Evolutionary conservation across 2,888 invertebrate species (phyloP).

Genomic region (Merodon equestris): DNA sequence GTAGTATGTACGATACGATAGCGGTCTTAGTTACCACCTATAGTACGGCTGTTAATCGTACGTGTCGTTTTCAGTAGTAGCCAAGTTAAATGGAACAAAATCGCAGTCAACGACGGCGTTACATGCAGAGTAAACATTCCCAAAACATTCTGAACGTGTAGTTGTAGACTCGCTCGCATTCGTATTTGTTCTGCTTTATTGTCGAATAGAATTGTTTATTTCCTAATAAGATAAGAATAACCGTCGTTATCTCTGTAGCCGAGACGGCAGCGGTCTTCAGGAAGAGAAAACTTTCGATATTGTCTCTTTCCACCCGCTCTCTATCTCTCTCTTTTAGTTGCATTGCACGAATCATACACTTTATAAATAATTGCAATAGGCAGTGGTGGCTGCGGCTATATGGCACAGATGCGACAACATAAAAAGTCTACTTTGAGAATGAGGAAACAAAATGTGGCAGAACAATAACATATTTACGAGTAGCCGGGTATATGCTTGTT

Average conservation of each 20-base stretch:
- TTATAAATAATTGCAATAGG: too few relatives aligned
- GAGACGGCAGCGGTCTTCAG: slow-evolving; percentile 46
- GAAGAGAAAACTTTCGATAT: slow-evolving; percentile 67
- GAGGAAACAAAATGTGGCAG: slow-evolving; percentile 58
- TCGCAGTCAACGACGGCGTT: slow-evolving; percentile 59
- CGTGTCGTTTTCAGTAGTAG: slow-evolving; percentile 64
- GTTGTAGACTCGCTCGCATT: slow-evolving; percentile 24
- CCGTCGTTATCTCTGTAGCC: slow-evolving; percentile 57
- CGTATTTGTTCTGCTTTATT: slow-evolving; percentile 66
- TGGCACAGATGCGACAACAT: slow-evolving; percentile 11
- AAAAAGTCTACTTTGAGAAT: slow-evolving; percentile 49
- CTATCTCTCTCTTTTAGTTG: not conserved
- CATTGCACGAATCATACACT: too few relatives aligned
- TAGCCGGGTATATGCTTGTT: slow-evolving; percentile 23
- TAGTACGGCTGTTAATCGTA: slow-evolving; percentile 37
- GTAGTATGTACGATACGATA: not conserved
- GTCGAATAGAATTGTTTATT: slow-evolving; percentile 68
- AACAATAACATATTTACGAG: slow-evolving; percentile 62
- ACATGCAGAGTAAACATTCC: slow-evolving; percentile 64
- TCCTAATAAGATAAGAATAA: slow-evolving; percentile 68
- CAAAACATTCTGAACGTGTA: slow-evolving; percentile 52
- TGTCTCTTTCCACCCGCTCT: not conserved
- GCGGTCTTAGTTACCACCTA: slow-evolving; percentile 14
- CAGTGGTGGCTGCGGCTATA: too few relatives aligned
- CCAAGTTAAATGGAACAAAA: slow-evolving; percentile 65